Conservation (phyloP, 2,888 invertebrate species). For the Apomyelois bistriatella region DNA sequence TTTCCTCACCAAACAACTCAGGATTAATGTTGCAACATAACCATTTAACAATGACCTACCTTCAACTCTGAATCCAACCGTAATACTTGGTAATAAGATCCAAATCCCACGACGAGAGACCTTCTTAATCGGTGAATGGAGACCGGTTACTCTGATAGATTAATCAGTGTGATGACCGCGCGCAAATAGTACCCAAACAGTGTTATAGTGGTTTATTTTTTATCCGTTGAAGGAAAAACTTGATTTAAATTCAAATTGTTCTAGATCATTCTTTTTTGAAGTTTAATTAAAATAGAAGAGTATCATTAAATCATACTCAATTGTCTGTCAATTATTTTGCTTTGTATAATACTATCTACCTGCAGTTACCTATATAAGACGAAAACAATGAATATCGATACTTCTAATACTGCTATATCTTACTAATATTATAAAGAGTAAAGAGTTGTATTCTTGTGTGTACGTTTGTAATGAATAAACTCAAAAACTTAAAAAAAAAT, state of each 20-base stretch:
- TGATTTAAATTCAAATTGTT: background rate
- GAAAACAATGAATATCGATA: no score
- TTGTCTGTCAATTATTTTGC: no score
- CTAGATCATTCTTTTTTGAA: background rate
- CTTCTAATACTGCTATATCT: no score
- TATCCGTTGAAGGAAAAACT: background rate
- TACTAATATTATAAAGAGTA: no score
- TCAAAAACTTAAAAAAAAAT: no score
- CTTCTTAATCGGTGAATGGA: slow-evolving; percentile 10
- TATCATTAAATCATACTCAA: no score
- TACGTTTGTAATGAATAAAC: no score
- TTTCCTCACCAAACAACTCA: slow-evolving; percentile 14
- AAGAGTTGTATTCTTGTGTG: no score
- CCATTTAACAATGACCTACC: slow-evolving; percentile 16
- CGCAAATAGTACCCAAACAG: slow-evolving; percentile 1
- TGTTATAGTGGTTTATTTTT: background rate
- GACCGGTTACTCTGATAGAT: slow-evolving; percentile 21
- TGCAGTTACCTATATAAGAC: no score
- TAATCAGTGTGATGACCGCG: slow-evolving; percentile 17
- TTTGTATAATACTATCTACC: no score
- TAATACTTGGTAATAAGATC: background rate
- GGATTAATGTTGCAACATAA: slow-evolving; percentile 18
- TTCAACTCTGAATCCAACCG: background rate
- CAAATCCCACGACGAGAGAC: slow-evolving; percentile 10
- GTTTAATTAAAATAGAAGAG: no score